These are phyloP conservation scores for Apteryx mantelli DNA, from an alignment of 2,113 vertebrate species.

Conservation along the genomic window DNA sequence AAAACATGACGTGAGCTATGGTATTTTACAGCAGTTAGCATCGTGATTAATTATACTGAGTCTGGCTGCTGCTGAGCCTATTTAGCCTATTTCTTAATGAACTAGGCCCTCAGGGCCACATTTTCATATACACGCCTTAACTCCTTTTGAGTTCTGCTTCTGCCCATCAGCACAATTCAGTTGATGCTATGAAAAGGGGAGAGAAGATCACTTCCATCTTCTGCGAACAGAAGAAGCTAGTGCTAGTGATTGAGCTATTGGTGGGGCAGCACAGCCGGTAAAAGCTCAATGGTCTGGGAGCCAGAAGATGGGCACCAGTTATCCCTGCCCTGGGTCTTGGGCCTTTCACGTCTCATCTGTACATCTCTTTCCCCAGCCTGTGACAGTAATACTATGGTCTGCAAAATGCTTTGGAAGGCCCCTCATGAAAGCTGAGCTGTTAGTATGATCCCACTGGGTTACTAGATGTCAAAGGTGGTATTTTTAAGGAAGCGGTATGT, in stretches of 20 bases:
- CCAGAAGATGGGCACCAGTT: background rate
- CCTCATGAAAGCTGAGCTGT: background rate
- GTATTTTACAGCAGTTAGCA: background rate
- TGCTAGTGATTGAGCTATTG: background rate
- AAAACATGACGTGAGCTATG: background rate
- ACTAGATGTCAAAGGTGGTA: background rate
- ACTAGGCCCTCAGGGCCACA: background rate
- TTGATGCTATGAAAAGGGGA: background rate
- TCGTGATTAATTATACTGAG: background rate
- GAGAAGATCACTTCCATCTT: background rate
- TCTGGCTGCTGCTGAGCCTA: background rate
- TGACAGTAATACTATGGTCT: background rate
- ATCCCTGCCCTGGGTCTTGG: background rate
- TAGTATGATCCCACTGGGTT: background rate
- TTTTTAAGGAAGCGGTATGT: background rate
- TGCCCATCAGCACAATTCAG: background rate
- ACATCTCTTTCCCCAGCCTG: background rate
- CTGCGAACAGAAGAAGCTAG: background rate
- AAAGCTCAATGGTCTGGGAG: background rate
- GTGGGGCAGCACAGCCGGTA: background rate
- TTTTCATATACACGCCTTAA: background rate
- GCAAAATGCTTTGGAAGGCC: background rate
- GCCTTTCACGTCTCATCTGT: background rate
- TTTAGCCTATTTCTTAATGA: background rate
- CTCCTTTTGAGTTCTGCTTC: background rate